Evolutionary conservation across 1,140 invertebrate species (phyloP), one percentile per base, ranked within the genome.

Genomic region (Eriocheir sinensis): DNA sequence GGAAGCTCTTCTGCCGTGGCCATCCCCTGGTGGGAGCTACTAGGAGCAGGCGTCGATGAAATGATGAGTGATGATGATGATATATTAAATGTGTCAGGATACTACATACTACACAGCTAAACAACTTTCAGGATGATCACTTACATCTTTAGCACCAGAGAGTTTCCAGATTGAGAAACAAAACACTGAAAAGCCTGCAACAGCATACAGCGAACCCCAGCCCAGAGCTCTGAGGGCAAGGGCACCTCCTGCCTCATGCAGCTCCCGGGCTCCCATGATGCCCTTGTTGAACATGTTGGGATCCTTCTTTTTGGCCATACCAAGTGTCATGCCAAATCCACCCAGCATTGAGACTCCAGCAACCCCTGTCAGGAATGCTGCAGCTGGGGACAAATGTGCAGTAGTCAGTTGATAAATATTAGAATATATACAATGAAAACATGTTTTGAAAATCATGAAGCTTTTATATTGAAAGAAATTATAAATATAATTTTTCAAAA

Each of bases 101-200:
- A n/a, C n/a, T n/a, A n/a, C n/a, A n/a, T n/a, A n/a, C n/a, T n/a
- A n/a, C n/a, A n/a, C n/a, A n/a, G 60, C 21, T 72, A n/a, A n/a
- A 72, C 27, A 9, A 72, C n/a, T 72, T 4, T 72, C 21, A 72
- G 21, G 21, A 72, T 36, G 21, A 4, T 34, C 34, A 95, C 96
- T 97, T 96, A 98, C 98, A 97, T 98, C 97, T 96, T 98, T 97
- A 44, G 98, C 98, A 95, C 98, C 99, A 48, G 98, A 98, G 9
- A 99, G 96, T 97, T 99, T 99, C 98, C 98, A 99, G 93, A 99
- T 97, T 17, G 97, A 97, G 97, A 98, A 99, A 96, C 98, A 98
- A 92, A 99, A 97, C 85, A 98, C 96, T 21, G 98, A 97, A 95
- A 98, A 98, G 17, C 98, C 98, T 60, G 98, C 97, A 27, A 99